phyloP scores from a whole-genome alignment of 2,113 vertebrate genomes.

The cattle (Bos taurus) region DNA sequence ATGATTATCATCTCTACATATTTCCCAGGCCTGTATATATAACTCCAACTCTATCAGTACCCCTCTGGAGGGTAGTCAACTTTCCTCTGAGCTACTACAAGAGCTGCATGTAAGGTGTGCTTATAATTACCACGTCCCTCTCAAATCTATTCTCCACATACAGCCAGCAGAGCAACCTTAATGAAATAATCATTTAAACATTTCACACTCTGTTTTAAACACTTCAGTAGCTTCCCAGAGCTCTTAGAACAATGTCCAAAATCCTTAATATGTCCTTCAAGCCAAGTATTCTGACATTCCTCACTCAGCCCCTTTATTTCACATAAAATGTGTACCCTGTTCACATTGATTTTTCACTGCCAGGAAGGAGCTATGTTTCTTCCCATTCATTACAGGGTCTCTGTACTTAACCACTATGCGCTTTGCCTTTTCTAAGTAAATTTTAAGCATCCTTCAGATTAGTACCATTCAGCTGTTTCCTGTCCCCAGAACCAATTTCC shows the following conservation, averaged over 20 bases:
- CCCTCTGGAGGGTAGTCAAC: background rate
- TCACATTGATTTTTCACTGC: background rate
- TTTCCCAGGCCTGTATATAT: background rate
- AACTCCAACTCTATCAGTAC: background rate
- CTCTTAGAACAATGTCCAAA: background rate
- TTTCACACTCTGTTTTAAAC: background rate
- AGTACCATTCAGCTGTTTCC: background rate
- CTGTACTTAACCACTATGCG: background rate
- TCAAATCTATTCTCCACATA: background rate
- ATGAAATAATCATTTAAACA: background rate
- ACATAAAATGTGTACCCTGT: background rate
- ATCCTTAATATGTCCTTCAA: background rate
- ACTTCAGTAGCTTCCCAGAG: background rate
- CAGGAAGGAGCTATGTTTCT: background rate
- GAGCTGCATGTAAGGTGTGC: background rate
- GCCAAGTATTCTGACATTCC: background rate
- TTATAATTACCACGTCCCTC: background rate
- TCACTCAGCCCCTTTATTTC: background rate
- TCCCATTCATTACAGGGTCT: background rate
- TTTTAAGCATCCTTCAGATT: background rate
- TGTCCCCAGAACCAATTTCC: background rate
- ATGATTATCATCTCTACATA: background rate
- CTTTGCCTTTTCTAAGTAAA: background rate
- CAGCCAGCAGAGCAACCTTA: background rate
- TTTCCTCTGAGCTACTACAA: background rate